Evolutionary conservation across 1,140 invertebrate species (phyloP).

Genomic region (Heliothis virescens): DNA sequence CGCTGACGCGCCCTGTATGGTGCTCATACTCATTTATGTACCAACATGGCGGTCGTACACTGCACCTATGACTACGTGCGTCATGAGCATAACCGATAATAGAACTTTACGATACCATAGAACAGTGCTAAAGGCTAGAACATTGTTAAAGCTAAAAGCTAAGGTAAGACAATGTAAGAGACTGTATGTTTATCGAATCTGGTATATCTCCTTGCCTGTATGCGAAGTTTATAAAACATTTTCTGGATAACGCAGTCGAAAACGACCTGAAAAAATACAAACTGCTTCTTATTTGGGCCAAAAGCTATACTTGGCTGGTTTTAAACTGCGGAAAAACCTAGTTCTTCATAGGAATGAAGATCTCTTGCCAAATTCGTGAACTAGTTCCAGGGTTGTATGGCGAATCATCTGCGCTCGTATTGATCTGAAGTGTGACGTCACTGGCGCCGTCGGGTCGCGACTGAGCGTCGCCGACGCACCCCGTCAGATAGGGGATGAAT

Average conservation of each 20-base stretch:
- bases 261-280: no score
- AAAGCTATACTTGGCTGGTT: background rate
- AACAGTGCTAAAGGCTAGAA: no score
- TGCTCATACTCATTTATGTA: background rate
- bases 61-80: background rate
- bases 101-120: background rate
- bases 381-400: conserved; percentile 15
- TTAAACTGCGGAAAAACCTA: no score
- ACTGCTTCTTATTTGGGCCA: no score
- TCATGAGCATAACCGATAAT: background rate
- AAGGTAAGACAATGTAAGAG: no score
- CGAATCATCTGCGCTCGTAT: conserved; percentile 55
- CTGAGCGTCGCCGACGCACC: conserved; percentile 76
- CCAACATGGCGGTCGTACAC: background rate
- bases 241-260: no score
- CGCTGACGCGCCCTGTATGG: no score
- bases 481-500: conserved; percentile 66
- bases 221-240: no score
- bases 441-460: conserved; percentile 72
- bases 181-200: no score
- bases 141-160: no score
- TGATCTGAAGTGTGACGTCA: conserved; percentile 68
- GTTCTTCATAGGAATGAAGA: background rate
- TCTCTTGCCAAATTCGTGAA: conserved; percentile 33
- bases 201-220: no score